Evolutionary conservation across 1,140 invertebrate genomes (phyloP), one percentile per base, ranked within the genome.

Genomic region (Vollenhovia emeryi): DNA sequence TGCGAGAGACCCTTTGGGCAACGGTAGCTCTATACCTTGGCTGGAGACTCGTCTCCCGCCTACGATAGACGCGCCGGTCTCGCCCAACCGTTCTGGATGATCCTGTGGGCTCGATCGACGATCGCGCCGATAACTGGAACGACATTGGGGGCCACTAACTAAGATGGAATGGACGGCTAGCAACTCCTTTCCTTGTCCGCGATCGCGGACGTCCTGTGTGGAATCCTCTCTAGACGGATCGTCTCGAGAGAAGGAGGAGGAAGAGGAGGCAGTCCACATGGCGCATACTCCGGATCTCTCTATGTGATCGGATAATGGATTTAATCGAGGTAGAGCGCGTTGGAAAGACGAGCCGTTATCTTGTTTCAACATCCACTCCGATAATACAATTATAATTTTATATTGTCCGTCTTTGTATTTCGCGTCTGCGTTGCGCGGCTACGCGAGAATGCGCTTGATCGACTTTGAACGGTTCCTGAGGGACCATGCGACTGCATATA

Each of bases 1-100:
- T 95, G 0, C 93, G 94, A 33, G 94, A 95, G 78, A 95, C 94
- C 2, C 86, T 95, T 24, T 95, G 94, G 94, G 94, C 94, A 90
- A 95, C 94, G 75, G 91, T 95, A 24, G 94, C 94, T 27, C 88
- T 95, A n/a, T 95, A 95, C 79, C 91, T 95, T 21, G 94, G 94
- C 60, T 95, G 94, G 94, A 92, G 94, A 85, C 88, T 95, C 30
- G 94, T 95, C 21, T 94, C 94, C 0, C 94, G 93, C 86, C 88
- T 95, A 68, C 94, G 94, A 95, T 95, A 95, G 93, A 93, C 84
- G 86, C 87, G 74, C 73, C 57, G 45, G 27, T 57, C 21, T 52
- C 48, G 55, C 60, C 87, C n/a, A 40, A 24, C 48, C 59, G 66
- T 36, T 59, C 13, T 36, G 40, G 66, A 15, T 40, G 48, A 45